Percentiles rank a stretch among this genome's conserved stretches.
These are phyloP conservation scores for Melanotus villosus DNA, from an alignment of 2,888 invertebrate genomes.

Conservation along the genomic window DNA sequence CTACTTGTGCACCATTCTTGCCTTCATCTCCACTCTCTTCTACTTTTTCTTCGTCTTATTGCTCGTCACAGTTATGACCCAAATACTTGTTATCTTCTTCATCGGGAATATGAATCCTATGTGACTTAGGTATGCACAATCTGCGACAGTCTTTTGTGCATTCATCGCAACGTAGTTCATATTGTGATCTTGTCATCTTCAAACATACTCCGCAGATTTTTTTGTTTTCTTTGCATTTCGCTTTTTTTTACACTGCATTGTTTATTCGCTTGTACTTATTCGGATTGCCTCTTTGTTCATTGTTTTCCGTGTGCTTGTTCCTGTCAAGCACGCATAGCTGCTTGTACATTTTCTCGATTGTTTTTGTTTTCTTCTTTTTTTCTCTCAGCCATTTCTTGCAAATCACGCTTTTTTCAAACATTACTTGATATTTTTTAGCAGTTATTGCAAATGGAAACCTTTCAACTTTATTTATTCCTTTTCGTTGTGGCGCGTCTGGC, in stretches of 20 bases:
- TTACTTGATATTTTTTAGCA: too few relatives aligned
- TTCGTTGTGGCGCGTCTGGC: too few relatives aligned
- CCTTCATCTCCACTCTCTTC: not conserved
- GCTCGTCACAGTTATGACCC: not conserved
- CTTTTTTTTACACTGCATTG: not conserved
- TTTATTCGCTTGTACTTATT: not conserved
- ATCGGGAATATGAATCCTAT: not conserved
- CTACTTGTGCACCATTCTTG: not conserved
- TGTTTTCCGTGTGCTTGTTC: not conserved
- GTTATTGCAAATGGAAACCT: too few relatives aligned
- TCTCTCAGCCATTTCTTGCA: too few relatives aligned
- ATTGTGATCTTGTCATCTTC: constrained; percentile 2
- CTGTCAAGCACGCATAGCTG: not conserved
- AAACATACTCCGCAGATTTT: not conserved
- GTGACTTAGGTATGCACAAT: not conserved
- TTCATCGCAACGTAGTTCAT: constrained; percentile 4
- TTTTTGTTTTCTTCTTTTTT: not conserved
- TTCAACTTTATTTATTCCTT: too few relatives aligned
- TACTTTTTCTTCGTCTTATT: not conserved
- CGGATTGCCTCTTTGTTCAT: not conserved
- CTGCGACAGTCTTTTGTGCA: not conserved
- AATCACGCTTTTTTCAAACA: too few relatives aligned
- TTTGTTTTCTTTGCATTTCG: not conserved
- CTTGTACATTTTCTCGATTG: not conserved
- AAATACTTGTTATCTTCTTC: not conserved